Conservation (phyloP, 2,113 vertebrate species). For the Stomatorhinus ivindoensis region DNA sequence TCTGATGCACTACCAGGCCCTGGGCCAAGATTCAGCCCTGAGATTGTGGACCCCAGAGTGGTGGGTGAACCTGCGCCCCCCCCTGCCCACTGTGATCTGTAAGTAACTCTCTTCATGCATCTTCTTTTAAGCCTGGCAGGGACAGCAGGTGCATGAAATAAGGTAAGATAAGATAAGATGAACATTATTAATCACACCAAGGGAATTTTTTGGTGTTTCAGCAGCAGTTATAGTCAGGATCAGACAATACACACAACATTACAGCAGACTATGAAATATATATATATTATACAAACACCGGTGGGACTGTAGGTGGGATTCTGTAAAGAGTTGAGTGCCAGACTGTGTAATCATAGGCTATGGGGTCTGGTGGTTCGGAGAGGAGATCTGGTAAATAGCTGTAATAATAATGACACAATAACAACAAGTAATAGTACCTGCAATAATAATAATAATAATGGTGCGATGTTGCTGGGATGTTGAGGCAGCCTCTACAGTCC, state of each 20-base stretch:
- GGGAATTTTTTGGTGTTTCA: neutral
- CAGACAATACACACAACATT: neutral
- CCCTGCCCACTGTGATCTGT: neutral
- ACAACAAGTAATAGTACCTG: neutral
- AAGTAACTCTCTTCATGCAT: neutral
- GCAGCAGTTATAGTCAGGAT: neutral
- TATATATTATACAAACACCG: neutral
- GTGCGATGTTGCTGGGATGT: too few relatives aligned
- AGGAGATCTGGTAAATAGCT: neutral
- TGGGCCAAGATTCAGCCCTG: neutral
- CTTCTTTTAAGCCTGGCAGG: neutral
- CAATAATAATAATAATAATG: too few relatives aligned
- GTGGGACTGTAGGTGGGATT: neutral
- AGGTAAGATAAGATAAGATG: neutral
- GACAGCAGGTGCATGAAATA: neutral
- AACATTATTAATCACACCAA: neutral
- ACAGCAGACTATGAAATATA: neutral
- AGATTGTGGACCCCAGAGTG: neutral
- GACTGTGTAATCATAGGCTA: neutral
- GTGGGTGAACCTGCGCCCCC: neutral
- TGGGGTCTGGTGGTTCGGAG: neutral
- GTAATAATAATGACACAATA: neutral
- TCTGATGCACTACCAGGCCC: neutral
- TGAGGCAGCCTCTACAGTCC: too few relatives aligned
- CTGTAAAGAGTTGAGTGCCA: neutral